phyloP scores from a whole-genome alignment of 2,888 invertebrate species.

The Volucella inflata region DNA sequence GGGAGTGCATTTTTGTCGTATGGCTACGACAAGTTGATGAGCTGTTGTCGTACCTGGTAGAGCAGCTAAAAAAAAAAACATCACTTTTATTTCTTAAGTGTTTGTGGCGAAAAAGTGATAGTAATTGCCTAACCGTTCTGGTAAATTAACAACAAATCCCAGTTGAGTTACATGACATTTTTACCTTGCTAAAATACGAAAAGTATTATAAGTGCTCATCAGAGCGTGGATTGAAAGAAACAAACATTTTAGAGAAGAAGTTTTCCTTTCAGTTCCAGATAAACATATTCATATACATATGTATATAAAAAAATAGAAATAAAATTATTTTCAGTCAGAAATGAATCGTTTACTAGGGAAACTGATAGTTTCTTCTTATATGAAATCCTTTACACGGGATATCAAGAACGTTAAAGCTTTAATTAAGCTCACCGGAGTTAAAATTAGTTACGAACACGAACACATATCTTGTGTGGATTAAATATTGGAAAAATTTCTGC shows the following conservation, averaged over 20 bases:
- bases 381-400: neutral
- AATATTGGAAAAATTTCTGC: constrained; percentile 31
- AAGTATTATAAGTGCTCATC: constrained; percentile 30
- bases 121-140: constrained; percentile 26
- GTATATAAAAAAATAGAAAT: constrained; percentile 17
- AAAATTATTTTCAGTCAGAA: neutral
- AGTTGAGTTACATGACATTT: constrained; percentile 29
- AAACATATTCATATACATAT: neutral
- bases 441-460: constrained; percentile 43
- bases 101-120: constrained; percentile 18
- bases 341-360: constrained; percentile 1
- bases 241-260: constrained; percentile 41
- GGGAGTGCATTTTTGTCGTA: constrained; percentile 94
- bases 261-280: constrained; percentile 48
- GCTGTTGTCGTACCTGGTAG: constrained; percentile 93
- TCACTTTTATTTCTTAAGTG: neutral
- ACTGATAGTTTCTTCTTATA: no score
- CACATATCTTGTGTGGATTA: constrained; percentile 21
- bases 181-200: constrained; percentile 56
- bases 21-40: constrained; percentile 93
- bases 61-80: constrained; percentile 84
- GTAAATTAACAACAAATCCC: constrained; percentile 38
- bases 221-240: constrained; percentile 16
- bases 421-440: constrained; percentile 78
- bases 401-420: constrained; percentile 75